A percentile compares a stretch with the other conserved stretches of the same genome.
Evolutionary conservation across 2,113 vertebrate species (phyloP).

Genomic region (Bucco capensis): DNA sequence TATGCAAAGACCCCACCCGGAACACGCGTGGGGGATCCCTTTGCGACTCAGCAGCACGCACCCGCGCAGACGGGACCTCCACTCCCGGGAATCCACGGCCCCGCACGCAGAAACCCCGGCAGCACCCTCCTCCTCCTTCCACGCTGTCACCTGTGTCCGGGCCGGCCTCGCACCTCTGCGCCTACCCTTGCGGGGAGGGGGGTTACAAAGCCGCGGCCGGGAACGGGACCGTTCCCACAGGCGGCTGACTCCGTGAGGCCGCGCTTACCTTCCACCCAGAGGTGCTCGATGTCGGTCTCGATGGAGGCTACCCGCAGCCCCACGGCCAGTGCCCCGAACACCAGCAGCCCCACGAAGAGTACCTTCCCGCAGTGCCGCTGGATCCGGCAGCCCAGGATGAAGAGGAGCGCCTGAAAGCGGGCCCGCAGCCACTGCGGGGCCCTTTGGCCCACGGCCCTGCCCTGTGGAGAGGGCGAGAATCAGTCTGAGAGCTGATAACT

Average conservation of each 20-base stretch:
- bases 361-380: constrained; percentile 98
- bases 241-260: background rate
- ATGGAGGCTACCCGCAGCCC: constrained; percentile 91
- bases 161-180: background rate
- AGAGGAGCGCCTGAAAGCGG: constrained; percentile 93
- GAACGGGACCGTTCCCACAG: constrained; percentile 12
- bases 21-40: background rate
- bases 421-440: constrained; percentile 92
- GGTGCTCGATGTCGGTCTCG: constrained; percentile 95
- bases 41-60: background rate
- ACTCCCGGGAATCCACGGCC: background rate
- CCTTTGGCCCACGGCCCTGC: constrained; percentile 86
- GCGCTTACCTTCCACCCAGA: constrained; percentile 98
- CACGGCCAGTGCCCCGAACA: constrained; percentile 92
- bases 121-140: background rate
- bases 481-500: background rate
- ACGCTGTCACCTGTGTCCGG: constrained; percentile 30
- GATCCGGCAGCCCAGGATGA: constrained; percentile 93
- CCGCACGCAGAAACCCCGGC: background rate
- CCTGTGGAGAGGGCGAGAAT: constrained; percentile 71
- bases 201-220: background rate
- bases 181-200: background rate
- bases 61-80: background rate
- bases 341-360: constrained; percentile 93
- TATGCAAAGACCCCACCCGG: background rate